Evolutionary conservation across 1,140 invertebrate species (phyloP).

Genomic region (Amphibalanus amphitrite): DNA sequence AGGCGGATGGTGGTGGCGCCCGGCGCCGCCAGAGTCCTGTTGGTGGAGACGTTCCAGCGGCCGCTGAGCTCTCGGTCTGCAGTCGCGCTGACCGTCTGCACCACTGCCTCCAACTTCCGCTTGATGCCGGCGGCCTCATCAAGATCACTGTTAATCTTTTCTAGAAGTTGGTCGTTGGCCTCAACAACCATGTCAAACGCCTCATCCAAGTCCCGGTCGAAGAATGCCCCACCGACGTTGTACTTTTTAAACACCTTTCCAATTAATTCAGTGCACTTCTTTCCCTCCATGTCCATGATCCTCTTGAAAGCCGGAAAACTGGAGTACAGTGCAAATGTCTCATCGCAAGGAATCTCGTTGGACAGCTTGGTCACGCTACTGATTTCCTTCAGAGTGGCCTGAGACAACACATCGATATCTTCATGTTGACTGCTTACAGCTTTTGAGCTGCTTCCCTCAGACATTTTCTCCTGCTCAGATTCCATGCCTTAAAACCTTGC

Average conservation of each 20-base stretch:
- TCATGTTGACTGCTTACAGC: too few species aligned
- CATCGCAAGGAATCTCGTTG: background rate
- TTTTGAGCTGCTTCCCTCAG: too few species aligned
- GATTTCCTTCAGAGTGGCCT: background rate
- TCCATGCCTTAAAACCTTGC: too few species aligned
- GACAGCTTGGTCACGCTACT: background rate
- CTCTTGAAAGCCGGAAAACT: background rate
- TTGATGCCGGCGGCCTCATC: constrained; percentile 50
- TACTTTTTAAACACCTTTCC: background rate
- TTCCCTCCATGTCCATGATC: background rate
- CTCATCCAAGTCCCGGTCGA: constrained; percentile 38
- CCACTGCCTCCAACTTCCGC: constrained; percentile 34
- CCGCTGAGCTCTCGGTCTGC: constrained; percentile 26
- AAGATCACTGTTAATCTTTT: constrained; percentile 43
- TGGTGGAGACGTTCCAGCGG: constrained; percentile 32
- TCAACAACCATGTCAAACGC: constrained; percentile 54
- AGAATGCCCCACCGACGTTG: background rate
- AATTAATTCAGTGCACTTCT: background rate
- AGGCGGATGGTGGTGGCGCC: constrained; percentile 32
- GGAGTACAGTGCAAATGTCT: background rate
- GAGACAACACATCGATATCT: too few species aligned
- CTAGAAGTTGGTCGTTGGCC: constrained; percentile 61
- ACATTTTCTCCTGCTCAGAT: too few species aligned
- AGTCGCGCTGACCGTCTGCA: constrained; percentile 27
- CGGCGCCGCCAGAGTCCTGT: constrained; percentile 25